Base-by-base conservation (phyloP, 2,888 invertebrate genomes). In the Drosophila phalerata region DNA sequence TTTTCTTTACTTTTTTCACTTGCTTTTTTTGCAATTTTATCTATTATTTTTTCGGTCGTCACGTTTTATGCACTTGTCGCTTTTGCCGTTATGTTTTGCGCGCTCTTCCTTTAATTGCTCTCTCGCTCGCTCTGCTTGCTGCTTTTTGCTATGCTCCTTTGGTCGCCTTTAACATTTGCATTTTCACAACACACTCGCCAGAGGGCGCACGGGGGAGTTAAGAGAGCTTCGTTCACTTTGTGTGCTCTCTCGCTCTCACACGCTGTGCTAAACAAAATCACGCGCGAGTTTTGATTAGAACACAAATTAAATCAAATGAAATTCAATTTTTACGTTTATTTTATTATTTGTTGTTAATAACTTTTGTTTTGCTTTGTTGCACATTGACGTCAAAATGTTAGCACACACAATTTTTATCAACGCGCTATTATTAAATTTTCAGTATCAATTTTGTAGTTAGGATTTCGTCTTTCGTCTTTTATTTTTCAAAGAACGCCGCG, bases 61-160 rank as follows among this genome's bases (percentile, higher is more conserved):
- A 77, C 77, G 72, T 77, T 79, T 78, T 69, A 67, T 84, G 79
- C 82, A 78, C 68, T 85, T 63, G 63, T 68, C 77, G 63, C 75
- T 67, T 67, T 77, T 73, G 79, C 83, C 83, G 83, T 83, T 83
- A 87, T 49, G 69, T 81, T 87, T 68, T 68, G 62, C 34, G 69
- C 61, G 40, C 40, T 53, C 42, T 64, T 68, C 48, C 57, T 63
- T 56, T 22, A 13, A 6, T 25, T 15, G 45, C 22, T 52, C 25
- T 10, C 13, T 22, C 37, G 53, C 64, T 42, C 22, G 52, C 63
- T 61, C 45, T n/a, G n/a, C n/a, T 10, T 15, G 17, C 32, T 58
- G 38, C 51, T n/a, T 62, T 42, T 11, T 42, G 56, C 64, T 79
- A 65, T 60, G 52, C 75, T 58, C 61, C 40, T 67, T 56, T 47